phyloP scores from a whole-genome alignment of 2,888 invertebrate species.

The Saturnia pavonia region DNA sequence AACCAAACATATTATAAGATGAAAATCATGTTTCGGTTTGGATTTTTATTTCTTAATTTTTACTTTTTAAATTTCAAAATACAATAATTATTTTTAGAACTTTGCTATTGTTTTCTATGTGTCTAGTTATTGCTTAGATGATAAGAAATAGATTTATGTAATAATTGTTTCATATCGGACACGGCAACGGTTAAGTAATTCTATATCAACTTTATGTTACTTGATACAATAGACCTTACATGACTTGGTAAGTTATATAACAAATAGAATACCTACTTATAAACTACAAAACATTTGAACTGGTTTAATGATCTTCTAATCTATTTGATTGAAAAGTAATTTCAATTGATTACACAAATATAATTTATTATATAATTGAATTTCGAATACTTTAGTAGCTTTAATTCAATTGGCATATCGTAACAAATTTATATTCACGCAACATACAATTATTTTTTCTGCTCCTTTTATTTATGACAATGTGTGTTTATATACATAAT shows the following conservation, averaged over 20 bases:
- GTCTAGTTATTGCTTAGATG: no score
- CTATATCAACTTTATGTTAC: background rate
- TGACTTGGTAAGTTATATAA: background rate
- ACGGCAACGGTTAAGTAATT: constrained; percentile 1
- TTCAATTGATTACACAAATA: background rate
- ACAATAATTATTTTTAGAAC: no score
- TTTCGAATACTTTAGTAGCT: background rate
- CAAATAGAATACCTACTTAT: background rate
- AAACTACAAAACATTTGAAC: background rate
- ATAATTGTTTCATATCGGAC: background rate
- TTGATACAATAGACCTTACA: constrained; percentile 6
- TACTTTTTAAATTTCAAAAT: no score
- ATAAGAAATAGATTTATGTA: constrained; percentile 4
- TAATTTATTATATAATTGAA: background rate
- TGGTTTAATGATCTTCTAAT: constrained; percentile 2
- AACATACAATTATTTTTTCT: no score
- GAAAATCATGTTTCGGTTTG: no score
- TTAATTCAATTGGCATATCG: no score
- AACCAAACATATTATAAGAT: no score
- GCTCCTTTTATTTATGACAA: no score
- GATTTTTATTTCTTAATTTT: no score
- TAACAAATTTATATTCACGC: no score
- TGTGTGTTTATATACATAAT: no score
- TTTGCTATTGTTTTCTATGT: no score
- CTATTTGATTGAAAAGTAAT: background rate